These are phyloP conservation scores for Microplitis manilae DNA, from an alignment of 2,888 invertebrate genomes.

Conservation along the genomic window DNA sequence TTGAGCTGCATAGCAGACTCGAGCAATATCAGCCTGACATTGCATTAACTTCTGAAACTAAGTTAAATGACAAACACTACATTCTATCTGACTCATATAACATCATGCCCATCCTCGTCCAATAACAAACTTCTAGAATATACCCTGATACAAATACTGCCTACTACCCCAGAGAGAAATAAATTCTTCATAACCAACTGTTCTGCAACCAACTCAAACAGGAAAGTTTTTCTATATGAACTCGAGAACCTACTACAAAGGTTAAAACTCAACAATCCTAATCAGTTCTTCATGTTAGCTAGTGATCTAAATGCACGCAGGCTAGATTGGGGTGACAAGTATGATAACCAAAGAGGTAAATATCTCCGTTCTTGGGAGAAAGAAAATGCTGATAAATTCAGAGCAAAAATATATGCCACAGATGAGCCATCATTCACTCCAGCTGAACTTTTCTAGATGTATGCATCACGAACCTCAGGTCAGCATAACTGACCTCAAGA, in stretches of 20 bases:
- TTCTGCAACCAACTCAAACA: not conserved
- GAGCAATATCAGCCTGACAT: not conserved
- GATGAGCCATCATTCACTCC: constrained; percentile 3
- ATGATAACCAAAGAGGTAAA: constrained; percentile 21
- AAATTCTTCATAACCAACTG: constrained; percentile 13
- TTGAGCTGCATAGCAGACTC: not conserved
- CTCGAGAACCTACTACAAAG: not conserved
- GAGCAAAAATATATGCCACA: not conserved
- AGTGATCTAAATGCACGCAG: constrained; percentile 30
- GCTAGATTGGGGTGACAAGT: not conserved
- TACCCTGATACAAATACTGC: constrained; percentile 16
- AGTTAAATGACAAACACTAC: not conserved
- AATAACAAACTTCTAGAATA: constrained; percentile 29
- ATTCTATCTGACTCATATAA: not conserved
- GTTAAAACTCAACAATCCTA: not conserved
- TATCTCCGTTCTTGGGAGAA: not conserved
- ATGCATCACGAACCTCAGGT: not conserved
- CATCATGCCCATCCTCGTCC: not conserved
- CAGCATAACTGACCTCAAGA: not conserved
- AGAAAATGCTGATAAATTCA: not conserved
- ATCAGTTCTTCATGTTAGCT: constrained; percentile 26
- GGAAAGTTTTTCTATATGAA: constrained; percentile 3
- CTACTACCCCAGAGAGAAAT: not conserved
- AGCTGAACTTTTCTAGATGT: constrained; percentile 8
- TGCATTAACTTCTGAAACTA: not conserved